Conservation (phyloP, 1,140 invertebrate species). For the Choristoneura fumiferana region DNA sequence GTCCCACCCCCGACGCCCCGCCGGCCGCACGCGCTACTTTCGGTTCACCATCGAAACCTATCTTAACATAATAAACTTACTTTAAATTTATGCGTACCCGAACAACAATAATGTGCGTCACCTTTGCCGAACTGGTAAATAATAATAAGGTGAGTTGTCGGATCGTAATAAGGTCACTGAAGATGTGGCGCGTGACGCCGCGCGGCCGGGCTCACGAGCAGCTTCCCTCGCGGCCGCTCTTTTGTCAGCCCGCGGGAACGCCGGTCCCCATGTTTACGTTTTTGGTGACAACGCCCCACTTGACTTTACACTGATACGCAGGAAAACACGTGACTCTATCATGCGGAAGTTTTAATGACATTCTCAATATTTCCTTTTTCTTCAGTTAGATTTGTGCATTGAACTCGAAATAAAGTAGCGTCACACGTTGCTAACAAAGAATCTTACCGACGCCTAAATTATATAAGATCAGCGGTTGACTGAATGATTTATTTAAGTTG, state of each 20-base stretch:
- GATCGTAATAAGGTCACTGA: constrained; percentile 14
- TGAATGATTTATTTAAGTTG: too few relatives aligned
- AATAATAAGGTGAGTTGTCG: constrained; percentile 2
- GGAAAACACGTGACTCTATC: constrained; percentile 24
- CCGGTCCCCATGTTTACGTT: constrained; percentile 38
- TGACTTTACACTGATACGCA: constrained; percentile 32
- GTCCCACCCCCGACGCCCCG: constrained; percentile 29
- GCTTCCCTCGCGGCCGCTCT: constrained; percentile 32
- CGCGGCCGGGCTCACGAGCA: constrained; percentile 21
- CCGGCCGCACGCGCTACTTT: constrained; percentile 44
- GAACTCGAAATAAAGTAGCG: not conserved
- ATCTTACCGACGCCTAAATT: too few relatives aligned
- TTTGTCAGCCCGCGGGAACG: constrained; percentile 32
- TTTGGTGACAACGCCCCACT: constrained; percentile 35
- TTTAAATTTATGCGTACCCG: too few relatives aligned
- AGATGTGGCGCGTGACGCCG: constrained; percentile 28
- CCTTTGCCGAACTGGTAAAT: not conserved
- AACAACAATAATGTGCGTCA: not conserved
- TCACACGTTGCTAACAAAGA: too few relatives aligned
- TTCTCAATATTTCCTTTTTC: constrained; percentile 7
- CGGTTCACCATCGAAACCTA: constrained; percentile 43
- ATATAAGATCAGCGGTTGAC: too few relatives aligned
- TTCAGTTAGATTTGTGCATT: not conserved
- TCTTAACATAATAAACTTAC: constrained; percentile 24
- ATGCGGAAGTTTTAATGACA: constrained; percentile 18